phyloP scores from a whole-genome alignment of 1,140 invertebrate species.

The Lordiphosa clarofinis region DNA sequence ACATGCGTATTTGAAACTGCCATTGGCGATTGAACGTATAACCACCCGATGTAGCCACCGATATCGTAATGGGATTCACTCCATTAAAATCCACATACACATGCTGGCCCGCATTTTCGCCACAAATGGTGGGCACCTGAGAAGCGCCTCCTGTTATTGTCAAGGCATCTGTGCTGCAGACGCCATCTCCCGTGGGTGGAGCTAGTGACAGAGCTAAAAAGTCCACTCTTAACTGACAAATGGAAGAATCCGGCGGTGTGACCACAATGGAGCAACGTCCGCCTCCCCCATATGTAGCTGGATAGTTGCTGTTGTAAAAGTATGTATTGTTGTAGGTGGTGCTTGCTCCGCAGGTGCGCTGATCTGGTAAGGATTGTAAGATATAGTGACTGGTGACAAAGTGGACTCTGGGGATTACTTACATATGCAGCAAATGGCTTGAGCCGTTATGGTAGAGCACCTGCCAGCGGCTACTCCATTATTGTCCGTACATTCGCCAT shows the following conservation, averaged over 20 bases:
- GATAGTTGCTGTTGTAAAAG: constrained; percentile 88
- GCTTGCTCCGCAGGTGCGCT: constrained; percentile 84
- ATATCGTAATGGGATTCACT: constrained; percentile 84
- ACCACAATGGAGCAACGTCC: constrained; percentile 86
- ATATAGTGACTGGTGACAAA: too few relatives aligned
- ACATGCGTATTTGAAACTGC: constrained; percentile 88
- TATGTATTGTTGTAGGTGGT: constrained; percentile 90
- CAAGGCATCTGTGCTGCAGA: constrained; percentile 86
- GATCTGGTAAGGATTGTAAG: constrained; percentile 80
- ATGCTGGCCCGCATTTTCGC: constrained; percentile 90
- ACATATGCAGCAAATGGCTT: constrained; percentile 89
- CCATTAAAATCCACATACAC: constrained; percentile 89
- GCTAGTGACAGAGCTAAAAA: constrained; percentile 87
- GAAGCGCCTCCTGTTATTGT: constrained; percentile 85
- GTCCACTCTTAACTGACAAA: constrained; percentile 90
- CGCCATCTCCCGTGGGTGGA: constrained; percentile 86
- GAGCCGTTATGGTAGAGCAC: constrained; percentile 85
- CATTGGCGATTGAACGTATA: constrained; percentile 85
- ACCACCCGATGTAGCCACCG: constrained; percentile 83
- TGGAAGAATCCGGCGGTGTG: constrained; percentile 84
- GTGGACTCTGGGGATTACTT: constrained; percentile 74
- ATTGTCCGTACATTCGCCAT: constrained; percentile 86
- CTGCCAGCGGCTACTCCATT: constrained; percentile 85
- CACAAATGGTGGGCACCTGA: constrained; percentile 86
- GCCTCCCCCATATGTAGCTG: constrained; percentile 84